phyloP scores from a whole-genome alignment of 2,888 invertebrate genomes.

The Rotaria socialis region DNA sequence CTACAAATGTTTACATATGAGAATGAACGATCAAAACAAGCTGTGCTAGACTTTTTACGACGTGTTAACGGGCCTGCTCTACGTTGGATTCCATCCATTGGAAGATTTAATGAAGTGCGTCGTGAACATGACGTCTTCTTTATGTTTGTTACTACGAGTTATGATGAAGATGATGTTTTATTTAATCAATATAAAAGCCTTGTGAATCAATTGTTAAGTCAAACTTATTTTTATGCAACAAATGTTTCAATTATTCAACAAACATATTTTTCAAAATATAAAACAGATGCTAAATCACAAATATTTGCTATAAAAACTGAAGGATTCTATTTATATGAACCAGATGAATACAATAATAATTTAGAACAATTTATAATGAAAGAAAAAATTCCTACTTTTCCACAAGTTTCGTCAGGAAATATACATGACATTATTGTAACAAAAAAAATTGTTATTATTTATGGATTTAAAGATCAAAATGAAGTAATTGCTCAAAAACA shows the following conservation, averaged over 20 bases:
- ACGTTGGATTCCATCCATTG: neutral
- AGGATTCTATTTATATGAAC: neutral
- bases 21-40: conserved; percentile 40
- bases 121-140: conserved; percentile 5
- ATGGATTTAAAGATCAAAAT: neutral
- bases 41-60: conserved; percentile 44
- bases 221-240: conserved; percentile 30
- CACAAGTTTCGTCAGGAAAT: neutral
- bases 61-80: conserved; percentile 26
- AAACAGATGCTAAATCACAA: neutral
- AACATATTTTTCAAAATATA: conserved; percentile 20
- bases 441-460: neutral
- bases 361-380: conserved; percentile 23
- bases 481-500: neutral
- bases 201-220: neutral
- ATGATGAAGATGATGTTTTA: neutral
- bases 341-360: neutral
- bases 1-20: conserved; percentile 37
- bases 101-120: neutral
- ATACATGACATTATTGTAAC: conserved; percentile 30
- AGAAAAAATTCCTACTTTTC: neutral
- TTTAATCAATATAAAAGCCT: neutral
- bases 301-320: conserved; percentile 32
- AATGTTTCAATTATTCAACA: neutral
- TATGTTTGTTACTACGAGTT: neutral